phyloP scores from a whole-genome alignment of 2,797 vertebrate species.

The Cyclopterus lumpus region DNA sequence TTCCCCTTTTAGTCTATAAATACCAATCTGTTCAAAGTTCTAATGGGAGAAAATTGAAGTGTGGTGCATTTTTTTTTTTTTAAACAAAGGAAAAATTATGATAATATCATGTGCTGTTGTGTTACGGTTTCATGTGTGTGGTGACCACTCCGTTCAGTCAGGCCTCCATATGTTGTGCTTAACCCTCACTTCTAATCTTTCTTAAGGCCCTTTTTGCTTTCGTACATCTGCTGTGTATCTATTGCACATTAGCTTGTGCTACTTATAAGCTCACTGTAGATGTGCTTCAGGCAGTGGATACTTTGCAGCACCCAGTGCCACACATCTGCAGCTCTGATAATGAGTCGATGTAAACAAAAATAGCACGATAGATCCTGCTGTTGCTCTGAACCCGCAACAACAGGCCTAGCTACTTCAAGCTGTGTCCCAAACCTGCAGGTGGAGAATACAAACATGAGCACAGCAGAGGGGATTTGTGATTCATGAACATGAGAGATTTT shows the following conservation, averaged over 20 bases:
- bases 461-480: neutral
- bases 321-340: constrained; percentile 42
- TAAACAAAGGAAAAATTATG: neutral
- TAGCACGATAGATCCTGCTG: constrained; percentile 29
- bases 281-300: constrained; percentile 23
- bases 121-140: neutral
- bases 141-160: neutral
- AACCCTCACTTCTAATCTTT: neutral
- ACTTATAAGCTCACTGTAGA: neutral
- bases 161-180: constrained; percentile 11
- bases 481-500: neutral
- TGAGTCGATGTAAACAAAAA: constrained; percentile 74
- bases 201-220: neutral
- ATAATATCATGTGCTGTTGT: neutral
- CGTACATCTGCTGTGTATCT: neutral
- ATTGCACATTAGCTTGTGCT: neutral
- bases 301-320: constrained; percentile 30
- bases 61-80: too few relatives aligned
- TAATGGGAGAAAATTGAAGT: neutral
- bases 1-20: neutral
- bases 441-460: neutral
- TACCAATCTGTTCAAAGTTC: neutral
- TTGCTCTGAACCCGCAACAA: constrained; percentile 23
- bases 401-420: neutral
- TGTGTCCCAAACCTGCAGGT: constrained; percentile 1